Conservation (phyloP, 2,797 vertebrate species). For the Discoglossus pictus region DNA sequence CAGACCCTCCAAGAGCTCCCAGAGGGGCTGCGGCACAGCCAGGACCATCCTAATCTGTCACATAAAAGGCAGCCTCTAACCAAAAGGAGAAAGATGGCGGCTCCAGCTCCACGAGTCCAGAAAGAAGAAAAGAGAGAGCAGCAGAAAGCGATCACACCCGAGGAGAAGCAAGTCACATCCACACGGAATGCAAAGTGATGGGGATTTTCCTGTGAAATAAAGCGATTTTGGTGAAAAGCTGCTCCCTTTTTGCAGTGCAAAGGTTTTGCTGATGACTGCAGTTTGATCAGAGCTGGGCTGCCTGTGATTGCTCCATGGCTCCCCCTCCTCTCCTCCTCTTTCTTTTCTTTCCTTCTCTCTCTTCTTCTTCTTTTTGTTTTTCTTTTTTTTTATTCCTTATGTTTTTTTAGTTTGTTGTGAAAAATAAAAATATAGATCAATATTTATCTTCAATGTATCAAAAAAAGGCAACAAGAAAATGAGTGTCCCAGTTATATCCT, state of each 20-base stretch:
- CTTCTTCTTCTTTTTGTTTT: too few relatives aligned
- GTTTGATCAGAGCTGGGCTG: slow-evolving; percentile 43
- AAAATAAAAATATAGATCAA: too few relatives aligned
- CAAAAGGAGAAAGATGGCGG: slow-evolving; percentile 69
- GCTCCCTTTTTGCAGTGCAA: too few relatives aligned
- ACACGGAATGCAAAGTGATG: too few relatives aligned
- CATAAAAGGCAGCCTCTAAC: slow-evolving; percentile 53
- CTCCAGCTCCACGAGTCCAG: slow-evolving; percentile 63
- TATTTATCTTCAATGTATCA: slow-evolving; percentile 48
- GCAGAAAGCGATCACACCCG: not conserved
- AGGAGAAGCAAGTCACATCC: slow-evolving; percentile 2
- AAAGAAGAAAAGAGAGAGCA: slow-evolving; percentile 52
- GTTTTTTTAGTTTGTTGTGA: too few relatives aligned
- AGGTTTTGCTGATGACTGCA: slow-evolving; percentile 60
- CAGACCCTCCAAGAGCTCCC: slow-evolving; percentile 61
- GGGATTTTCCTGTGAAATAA: too few relatives aligned
- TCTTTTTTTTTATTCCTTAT: too few relatives aligned
- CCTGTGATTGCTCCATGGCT: not conserved
- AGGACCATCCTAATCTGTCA: slow-evolving; percentile 69
- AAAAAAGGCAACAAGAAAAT: slow-evolving; percentile 32
- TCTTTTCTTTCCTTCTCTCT: slow-evolving; percentile 1
- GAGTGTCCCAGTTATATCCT: slow-evolving; percentile 7
- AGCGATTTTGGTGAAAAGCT: too few relatives aligned
- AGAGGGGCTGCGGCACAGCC: slow-evolving; percentile 64
- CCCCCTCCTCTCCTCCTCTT: slow-evolving; percentile 7